phyloP scores from a whole-genome alignment of 2,113 vertebrate genomes.

The Lasiurus borealis region DNA sequence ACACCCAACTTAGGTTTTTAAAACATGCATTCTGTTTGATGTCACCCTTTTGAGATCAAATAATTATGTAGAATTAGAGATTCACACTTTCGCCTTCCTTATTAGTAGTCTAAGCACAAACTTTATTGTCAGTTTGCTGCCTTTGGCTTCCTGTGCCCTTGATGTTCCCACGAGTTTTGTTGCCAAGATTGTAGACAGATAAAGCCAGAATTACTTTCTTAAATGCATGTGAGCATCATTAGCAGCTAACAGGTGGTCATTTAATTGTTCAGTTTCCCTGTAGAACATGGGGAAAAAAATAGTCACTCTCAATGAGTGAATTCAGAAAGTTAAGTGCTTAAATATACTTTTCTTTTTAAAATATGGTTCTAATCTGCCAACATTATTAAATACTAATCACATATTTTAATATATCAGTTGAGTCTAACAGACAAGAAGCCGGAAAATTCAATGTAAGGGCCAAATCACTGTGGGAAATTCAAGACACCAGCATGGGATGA shows the following conservation, averaged over 20 bases:
- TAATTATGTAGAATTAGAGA: slow-evolving; percentile 87
- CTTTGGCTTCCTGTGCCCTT: slow-evolving; percentile 90
- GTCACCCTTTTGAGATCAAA: slow-evolving; percentile 85
- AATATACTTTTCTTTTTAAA: slow-evolving; percentile 80
- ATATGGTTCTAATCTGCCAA: slow-evolving; percentile 80
- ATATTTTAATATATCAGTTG: slow-evolving; percentile 83
- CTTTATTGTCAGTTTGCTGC: slow-evolving; percentile 89
- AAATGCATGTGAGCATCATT: slow-evolving; percentile 91
- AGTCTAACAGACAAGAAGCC: slow-evolving; percentile 76
- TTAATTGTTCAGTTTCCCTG: slow-evolving; percentile 91
- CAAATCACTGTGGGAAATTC: slow-evolving; percentile 79
- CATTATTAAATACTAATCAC: slow-evolving; percentile 83
- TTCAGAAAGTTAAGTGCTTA: slow-evolving; percentile 86
- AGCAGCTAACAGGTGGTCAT: slow-evolving; percentile 92
- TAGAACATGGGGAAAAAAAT: slow-evolving; percentile 86
- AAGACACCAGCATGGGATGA: slow-evolving; percentile 71
- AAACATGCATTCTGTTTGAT: slow-evolving; percentile 84
- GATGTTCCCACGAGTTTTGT: slow-evolving; percentile 90
- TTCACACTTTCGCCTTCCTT: slow-evolving; percentile 87
- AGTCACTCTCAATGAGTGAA: slow-evolving; percentile 83
- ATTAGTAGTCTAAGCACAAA: slow-evolving; percentile 90
- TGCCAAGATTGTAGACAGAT: slow-evolving; percentile 88
- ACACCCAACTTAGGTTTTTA: slow-evolving; percentile 80
- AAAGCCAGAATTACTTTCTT: slow-evolving; percentile 91
- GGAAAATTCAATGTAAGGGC: slow-evolving; percentile 72